Evolutionary conservation across 2,113 vertebrate species (phyloP).

Genomic region (Cynopterus brachyotis): DNA sequence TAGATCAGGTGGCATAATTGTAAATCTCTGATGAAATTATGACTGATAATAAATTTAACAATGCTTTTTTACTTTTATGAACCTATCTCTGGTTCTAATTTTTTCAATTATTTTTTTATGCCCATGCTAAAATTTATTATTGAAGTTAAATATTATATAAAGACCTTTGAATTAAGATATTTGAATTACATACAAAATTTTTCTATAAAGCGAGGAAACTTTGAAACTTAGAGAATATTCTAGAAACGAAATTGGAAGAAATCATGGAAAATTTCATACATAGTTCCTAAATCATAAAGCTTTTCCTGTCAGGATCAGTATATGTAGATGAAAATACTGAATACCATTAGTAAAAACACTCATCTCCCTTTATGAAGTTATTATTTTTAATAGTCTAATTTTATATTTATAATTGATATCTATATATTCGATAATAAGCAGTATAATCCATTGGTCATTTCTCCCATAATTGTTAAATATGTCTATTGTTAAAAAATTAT

Average conservation of each 20-base stretch:
- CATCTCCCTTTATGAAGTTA: not conserved
- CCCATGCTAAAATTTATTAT: not conserved
- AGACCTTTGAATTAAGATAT: not conserved
- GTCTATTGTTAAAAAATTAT: not conserved
- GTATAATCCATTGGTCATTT: not conserved
- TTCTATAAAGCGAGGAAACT: not conserved
- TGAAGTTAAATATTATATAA: not conserved
- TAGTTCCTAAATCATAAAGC: not conserved
- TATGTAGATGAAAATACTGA: not conserved
- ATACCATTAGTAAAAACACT: not conserved
- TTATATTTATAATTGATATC: not conserved
- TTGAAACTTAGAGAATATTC: accelerated
- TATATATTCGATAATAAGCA: not conserved
- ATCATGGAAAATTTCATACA: not conserved
- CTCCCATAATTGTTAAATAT: not conserved
- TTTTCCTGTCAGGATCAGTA: not conserved
- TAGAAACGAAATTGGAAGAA: not conserved
- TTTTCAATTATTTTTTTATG: not conserved
- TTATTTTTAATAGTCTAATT: not conserved
- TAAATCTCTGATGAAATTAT: not conserved
- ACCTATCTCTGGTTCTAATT: not conserved
- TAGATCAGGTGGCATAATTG: not conserved
- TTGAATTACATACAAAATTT: not conserved
- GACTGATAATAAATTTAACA: not conserved
- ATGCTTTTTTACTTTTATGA: not conserved